Base-by-base conservation (phyloP, 2,113 vertebrate genomes). In the Odontesthes bonariensis region DNA sequence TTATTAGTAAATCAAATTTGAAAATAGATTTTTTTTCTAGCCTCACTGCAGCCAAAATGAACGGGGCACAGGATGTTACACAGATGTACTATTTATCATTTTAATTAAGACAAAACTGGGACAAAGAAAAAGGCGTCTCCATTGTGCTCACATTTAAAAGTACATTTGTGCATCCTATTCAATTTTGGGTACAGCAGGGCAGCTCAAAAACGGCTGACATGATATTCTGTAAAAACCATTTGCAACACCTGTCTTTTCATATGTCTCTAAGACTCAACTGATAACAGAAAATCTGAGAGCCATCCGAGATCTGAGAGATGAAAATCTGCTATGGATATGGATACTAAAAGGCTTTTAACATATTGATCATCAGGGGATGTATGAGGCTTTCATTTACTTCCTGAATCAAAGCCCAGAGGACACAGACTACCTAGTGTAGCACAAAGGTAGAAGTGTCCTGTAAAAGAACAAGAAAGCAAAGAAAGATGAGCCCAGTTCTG, bases 1-100 rank as follows among this genome's bases (percentile, higher is more conserved):
- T 90, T 88, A 89, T 90, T 84, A 89, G 67, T 79, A 80, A 87
- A 84, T 82, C 49, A 82, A 83, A 85, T 84, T 88, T 80, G 79
- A 77, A 88, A 79, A 88, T 69, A 70, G 56, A 79, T 69, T 81
- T 71, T 81, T 71, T 61, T 20, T 44, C 67, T 69, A 64, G 58
- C 19, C 40, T 71, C 67, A 38, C 23, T 47, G 65, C 22, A 64
- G 80, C 70, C 76, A 82, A 72, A 84, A 81, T 56, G 80, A 83
- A 69, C 61, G 78, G 49, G 62, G 40, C 70, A 63, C 19, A 66
- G 35, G 75, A 85, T 68, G 68, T 57, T 67, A 9, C 67, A 46
- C 68, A 59, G 67, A 77, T 86, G 83, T 70, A 62, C 54, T 64
- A 74, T 88, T 84, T 61, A 81, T 77, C 70, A 78, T 68, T 73